A percentile compares a stretch with the other conserved stretches of the same genome.
Evolutionary conservation across 2,888 invertebrate species (phyloP).

Genomic region (Phortica okadai): DNA sequence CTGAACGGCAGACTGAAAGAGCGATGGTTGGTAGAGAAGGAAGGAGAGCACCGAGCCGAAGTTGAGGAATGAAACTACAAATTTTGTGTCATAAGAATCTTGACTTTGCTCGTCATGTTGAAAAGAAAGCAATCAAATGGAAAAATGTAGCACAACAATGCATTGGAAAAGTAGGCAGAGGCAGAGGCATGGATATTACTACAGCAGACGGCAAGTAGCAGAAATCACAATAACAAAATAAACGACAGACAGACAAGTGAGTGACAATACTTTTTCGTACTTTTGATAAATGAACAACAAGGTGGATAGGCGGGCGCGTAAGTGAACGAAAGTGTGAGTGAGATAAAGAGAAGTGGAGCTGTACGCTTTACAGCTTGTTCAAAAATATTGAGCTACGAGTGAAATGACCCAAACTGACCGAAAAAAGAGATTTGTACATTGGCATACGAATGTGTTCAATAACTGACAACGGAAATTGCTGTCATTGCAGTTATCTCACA

Average conservation of each 20-base stretch:
- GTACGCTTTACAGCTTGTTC: too few species aligned
- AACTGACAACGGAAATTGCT: conserved; percentile 62
- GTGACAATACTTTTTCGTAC: conserved; percentile 38
- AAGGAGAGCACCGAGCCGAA: background rate
- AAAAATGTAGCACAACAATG: conserved; percentile 56
- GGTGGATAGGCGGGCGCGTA: too few species aligned
- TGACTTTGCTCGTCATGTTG: conserved; percentile 32
- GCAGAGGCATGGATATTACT: background rate
- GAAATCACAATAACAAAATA: conserved; percentile 37
- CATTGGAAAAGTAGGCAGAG: background rate
- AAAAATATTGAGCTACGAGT: background rate
- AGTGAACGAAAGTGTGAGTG: too few species aligned
- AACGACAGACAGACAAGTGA: conserved; percentile 36
- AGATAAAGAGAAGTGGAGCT: too few species aligned
- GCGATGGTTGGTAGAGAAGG: background rate
- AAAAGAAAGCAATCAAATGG: conserved; percentile 60
- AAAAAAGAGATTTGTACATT: conserved; percentile 2
- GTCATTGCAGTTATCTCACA: conserved; percentile 50
- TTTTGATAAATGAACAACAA: conserved; percentile 6
- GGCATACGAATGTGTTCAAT: conserved; percentile 50
- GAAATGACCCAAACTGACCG: background rate
- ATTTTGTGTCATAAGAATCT: conserved; percentile 25
- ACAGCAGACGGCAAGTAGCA: background rate
- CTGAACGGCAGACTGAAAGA: background rate
- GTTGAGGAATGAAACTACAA: conserved; percentile 5